Evolutionary conservation across 1,140 invertebrate species (phyloP).

Genomic region (Cydia pomonella): DNA sequence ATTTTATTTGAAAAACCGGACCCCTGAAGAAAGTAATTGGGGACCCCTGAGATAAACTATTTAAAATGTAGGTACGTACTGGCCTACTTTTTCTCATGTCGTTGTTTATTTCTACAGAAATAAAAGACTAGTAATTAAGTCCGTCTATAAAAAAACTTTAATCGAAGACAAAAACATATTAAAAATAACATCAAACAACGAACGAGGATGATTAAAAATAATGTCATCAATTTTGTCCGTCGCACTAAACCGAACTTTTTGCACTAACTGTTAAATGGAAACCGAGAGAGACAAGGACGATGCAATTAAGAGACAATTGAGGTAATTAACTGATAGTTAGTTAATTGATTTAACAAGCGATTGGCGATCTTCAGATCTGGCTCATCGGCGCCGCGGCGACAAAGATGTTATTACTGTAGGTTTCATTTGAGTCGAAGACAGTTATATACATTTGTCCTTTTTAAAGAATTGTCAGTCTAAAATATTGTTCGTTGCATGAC

Average conservation of each 20-base stretch:
- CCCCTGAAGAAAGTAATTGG: too few relatives aligned
- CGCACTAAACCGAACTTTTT: slow-evolving; percentile 13
- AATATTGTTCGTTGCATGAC: too few relatives aligned
- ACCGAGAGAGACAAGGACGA: background rate
- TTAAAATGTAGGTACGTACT: too few relatives aligned
- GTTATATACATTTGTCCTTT: too few relatives aligned
- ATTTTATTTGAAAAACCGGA: too few relatives aligned
- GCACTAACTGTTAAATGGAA: slow-evolving; percentile 1
- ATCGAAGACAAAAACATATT: background rate
- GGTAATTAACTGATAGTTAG: slow-evolving; percentile 15
- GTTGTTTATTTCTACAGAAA: too few relatives aligned
- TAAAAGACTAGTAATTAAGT: background rate
- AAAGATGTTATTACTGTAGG: background rate
- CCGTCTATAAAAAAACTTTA: background rate
- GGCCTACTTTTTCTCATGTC: too few relatives aligned
- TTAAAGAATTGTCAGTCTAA: too few relatives aligned
- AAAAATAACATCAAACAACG: background rate
- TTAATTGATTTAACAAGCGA: slow-evolving; percentile 23
- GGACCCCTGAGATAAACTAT: too few relatives aligned
- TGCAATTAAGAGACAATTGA: slow-evolving; percentile 8
- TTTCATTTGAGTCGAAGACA: background rate
- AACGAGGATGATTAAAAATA: slow-evolving; percentile 1
- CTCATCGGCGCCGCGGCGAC: background rate
- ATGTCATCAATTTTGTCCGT: background rate
- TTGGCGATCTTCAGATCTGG: slow-evolving; percentile 16